Conservation (phyloP, 2,113 vertebrate genomes). For the Zosterops japonicus region DNA sequence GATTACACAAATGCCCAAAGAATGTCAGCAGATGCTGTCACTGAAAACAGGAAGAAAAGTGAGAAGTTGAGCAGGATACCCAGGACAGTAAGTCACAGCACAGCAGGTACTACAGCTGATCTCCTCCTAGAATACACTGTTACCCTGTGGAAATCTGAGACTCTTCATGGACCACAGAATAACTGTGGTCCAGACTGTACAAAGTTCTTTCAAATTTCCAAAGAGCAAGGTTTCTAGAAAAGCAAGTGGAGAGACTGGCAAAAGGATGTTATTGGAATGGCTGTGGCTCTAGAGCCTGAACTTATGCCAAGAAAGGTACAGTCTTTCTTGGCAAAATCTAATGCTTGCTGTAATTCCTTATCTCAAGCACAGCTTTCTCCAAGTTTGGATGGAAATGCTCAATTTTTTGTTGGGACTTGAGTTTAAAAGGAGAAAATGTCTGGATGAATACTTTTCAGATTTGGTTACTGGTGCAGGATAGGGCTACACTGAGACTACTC, state of each 20-base stretch:
- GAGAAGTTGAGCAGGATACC: not conserved
- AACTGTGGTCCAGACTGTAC: not conserved
- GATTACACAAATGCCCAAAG: not conserved
- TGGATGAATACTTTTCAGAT: not conserved
- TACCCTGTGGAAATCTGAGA: not conserved
- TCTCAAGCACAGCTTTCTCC: not conserved
- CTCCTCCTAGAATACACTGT: not conserved
- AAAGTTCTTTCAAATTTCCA: not conserved
- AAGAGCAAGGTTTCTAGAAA: not conserved
- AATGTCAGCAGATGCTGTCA: not conserved
- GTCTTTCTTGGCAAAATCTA: not conserved
- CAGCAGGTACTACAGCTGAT: not conserved
- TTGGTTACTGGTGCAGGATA: not conserved
- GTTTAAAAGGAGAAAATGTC: not conserved
- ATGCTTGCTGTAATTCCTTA: not conserved
- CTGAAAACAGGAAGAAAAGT: not conserved
- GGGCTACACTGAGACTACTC: not conserved
- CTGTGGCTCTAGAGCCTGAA: not conserved
- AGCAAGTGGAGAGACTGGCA: not conserved
- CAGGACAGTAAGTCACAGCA: not conserved
- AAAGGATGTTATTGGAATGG: not conserved
- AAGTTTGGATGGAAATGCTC: fast-evolving
- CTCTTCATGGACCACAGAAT: not conserved
- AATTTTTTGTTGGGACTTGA: not conserved
- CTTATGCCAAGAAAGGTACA: not conserved